These are phyloP conservation scores for Noctua comes DNA, from an alignment of 2,888 invertebrate genomes.

Conservation along the genomic window DNA sequence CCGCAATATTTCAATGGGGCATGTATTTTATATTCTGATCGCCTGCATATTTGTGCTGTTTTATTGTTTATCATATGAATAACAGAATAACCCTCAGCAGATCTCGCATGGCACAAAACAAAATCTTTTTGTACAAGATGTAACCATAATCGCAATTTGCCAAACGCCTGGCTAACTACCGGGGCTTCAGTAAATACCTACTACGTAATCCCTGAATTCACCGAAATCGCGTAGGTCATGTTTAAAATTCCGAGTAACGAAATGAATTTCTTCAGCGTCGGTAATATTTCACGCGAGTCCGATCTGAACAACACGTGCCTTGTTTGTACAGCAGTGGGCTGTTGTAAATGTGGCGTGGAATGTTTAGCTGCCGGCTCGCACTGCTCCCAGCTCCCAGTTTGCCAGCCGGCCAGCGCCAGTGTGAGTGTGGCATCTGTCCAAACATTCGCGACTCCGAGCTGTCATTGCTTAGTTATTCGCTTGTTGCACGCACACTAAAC, in stretches of 20 bases:
- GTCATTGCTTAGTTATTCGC: slow-evolving; percentile 76
- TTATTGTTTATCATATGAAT: slow-evolving; percentile 11
- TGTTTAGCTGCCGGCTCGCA: slow-evolving; percentile 67
- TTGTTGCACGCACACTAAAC: slow-evolving; percentile 71
- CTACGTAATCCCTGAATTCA: slow-evolving; percentile 45
- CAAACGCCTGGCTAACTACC: slow-evolving; percentile 22
- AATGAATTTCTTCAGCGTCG: slow-evolving; percentile 73
- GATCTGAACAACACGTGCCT: slow-evolving; percentile 81
- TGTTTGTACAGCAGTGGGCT: slow-evolving; percentile 78
- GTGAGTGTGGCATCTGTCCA: slow-evolving; percentile 79
- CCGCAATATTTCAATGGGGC: slow-evolving; percentile 31
- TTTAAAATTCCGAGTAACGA: slow-evolving; percentile 69
- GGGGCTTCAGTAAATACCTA: slow-evolving; percentile 15
- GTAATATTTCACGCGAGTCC: slow-evolving; percentile 78
- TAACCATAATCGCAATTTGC: slow-evolving; percentile 5
- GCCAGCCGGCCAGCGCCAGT: slow-evolving; percentile 42
- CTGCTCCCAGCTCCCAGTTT: slow-evolving; percentile 41
- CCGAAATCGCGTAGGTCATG: slow-evolving; percentile 51
- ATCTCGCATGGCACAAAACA: slow-evolving; percentile 8
- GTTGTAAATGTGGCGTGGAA: slow-evolving; percentile 78
- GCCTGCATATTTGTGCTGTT: slow-evolving; percentile 34
- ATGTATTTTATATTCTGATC: slow-evolving; percentile 36
- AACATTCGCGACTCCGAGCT: slow-evolving; percentile 73
- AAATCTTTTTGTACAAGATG: slow-evolving; percentile 19
- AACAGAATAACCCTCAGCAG: neutral